A percentile compares a stretch with the other conserved stretches of the same genome.
Conservation (phyloP, 2,888 invertebrate species). For the Argyresthia albistria region DNA sequence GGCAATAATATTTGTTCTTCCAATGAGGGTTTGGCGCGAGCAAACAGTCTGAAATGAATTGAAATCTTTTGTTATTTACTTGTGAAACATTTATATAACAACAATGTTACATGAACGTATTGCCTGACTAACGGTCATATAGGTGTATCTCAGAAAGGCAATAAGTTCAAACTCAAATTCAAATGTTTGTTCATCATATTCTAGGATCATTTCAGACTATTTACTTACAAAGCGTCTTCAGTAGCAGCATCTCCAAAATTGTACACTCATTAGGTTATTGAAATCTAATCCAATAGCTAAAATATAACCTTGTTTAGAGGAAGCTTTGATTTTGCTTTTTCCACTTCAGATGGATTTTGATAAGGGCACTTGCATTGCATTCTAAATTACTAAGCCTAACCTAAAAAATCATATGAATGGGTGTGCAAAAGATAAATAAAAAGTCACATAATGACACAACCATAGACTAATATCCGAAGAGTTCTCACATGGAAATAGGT, state of each 20-base stretch:
- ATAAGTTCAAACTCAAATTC: not conserved
- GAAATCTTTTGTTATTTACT: not conserved
- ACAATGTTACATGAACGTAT: not conserved
- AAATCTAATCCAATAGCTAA: too few species aligned
- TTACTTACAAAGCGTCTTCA: constrained; percentile 17
- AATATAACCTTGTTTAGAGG: too few species aligned
- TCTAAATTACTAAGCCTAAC: constrained; percentile 19
- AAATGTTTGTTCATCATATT: not conserved
- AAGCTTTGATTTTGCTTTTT: too few species aligned
- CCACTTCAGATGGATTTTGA: constrained; percentile 34
- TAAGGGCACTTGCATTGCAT: constrained; percentile 66
- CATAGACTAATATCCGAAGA: too few species aligned
- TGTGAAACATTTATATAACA: not conserved
- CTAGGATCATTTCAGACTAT: constrained; percentile 19
- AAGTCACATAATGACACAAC: too few species aligned
- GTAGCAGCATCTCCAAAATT: not conserved
- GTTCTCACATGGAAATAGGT: too few species aligned
- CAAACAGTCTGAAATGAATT: constrained; percentile 24
- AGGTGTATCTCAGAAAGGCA: too few species aligned
- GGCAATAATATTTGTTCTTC: constrained; percentile 7
- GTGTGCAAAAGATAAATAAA: too few species aligned
- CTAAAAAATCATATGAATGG: constrained; percentile 3
- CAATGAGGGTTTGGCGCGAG: not conserved
- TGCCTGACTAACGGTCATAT: too few species aligned
- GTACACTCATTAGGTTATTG: not conserved